phyloP scores from a whole-genome alignment of 2,113 vertebrate species.

The Dromas ardeola region DNA sequence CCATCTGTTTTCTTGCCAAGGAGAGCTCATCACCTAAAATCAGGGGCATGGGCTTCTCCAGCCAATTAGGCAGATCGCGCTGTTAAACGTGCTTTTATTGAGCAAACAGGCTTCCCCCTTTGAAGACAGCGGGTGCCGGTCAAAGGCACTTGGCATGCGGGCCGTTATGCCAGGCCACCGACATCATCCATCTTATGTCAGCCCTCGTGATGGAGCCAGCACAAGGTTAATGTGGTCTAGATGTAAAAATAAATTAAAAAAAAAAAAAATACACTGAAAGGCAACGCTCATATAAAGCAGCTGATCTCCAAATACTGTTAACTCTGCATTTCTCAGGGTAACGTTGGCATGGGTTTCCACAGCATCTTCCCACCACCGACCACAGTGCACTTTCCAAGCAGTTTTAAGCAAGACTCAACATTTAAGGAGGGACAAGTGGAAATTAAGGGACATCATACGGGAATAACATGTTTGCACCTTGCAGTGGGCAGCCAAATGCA shows the following conservation, averaged over 20 bases:
- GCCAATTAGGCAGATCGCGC: neutral
- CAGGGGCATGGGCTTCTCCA: neutral
- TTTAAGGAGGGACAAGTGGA: neutral
- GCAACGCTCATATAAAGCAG: neutral
- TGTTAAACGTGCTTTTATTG: neutral
- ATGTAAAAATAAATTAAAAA: neutral
- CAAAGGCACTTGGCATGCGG: neutral
- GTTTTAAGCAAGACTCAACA: neutral
- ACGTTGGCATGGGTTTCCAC: fast-evolving
- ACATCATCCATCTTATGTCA: neutral
- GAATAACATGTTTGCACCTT: neutral
- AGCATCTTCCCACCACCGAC: neutral
- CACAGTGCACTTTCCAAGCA: neutral
- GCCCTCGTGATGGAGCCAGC: neutral
- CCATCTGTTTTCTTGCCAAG: neutral
- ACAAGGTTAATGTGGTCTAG: neutral
- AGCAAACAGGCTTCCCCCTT: neutral
- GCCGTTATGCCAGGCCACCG: neutral
- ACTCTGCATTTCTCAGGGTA: neutral
- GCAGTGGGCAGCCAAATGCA: neutral
- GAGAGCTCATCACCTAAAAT: neutral
- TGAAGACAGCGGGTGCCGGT: neutral
- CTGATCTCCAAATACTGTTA: neutral
- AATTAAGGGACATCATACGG: neutral
- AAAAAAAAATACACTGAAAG: neutral